Evolutionary conservation across 1,140 invertebrate genomes (phyloP).

Genomic region (Neodiprion fabricii): DNA sequence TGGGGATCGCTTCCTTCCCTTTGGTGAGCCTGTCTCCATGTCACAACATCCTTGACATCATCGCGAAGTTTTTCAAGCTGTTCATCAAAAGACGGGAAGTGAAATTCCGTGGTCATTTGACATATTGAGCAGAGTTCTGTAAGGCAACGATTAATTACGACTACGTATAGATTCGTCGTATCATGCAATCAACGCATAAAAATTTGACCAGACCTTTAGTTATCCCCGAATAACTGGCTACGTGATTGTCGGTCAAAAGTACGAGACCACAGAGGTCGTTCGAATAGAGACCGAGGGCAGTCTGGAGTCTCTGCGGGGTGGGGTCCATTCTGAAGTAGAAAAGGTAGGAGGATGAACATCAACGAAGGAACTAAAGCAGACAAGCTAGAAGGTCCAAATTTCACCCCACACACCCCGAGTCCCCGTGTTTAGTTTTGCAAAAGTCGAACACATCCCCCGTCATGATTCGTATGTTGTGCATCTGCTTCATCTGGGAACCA

Average conservation of each 20-base stretch:
- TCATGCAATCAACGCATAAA: background rate
- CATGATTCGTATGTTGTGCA: slow-evolving; percentile 94
- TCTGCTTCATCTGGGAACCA: slow-evolving; percentile 97
- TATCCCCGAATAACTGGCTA: slow-evolving; percentile 76
- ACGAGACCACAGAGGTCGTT: slow-evolving; percentile 89
- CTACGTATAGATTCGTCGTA: background rate
- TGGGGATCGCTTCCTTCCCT: slow-evolving; percentile 53
- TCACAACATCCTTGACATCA: slow-evolving; percentile 61
- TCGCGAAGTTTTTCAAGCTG: slow-evolving; percentile 83
- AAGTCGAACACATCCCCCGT: slow-evolving; percentile 87
- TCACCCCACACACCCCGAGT: slow-evolving; percentile 50
- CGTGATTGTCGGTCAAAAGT: slow-evolving; percentile 79
- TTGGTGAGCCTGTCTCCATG: slow-evolving; percentile 59
- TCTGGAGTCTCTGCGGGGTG: slow-evolving; percentile 85
- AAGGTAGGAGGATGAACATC: slow-evolving; percentile 20
- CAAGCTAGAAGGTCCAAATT: background rate
- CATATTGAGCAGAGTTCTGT: slow-evolving; percentile 69
- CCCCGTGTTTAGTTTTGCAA: slow-evolving; percentile 71
- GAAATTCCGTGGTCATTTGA: slow-evolving; percentile 82
- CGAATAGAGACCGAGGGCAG: slow-evolving; percentile 92
- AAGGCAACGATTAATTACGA: slow-evolving; percentile 29
- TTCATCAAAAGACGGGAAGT: slow-evolving; percentile 85
- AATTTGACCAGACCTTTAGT: slow-evolving; percentile 67
- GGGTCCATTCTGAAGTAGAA: slow-evolving; percentile 61
- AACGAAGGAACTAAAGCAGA: slow-evolving; percentile 9